phyloP scores from a whole-genome alignment of 2,797 vertebrate genomes.

The Pteropus rufus region DNA sequence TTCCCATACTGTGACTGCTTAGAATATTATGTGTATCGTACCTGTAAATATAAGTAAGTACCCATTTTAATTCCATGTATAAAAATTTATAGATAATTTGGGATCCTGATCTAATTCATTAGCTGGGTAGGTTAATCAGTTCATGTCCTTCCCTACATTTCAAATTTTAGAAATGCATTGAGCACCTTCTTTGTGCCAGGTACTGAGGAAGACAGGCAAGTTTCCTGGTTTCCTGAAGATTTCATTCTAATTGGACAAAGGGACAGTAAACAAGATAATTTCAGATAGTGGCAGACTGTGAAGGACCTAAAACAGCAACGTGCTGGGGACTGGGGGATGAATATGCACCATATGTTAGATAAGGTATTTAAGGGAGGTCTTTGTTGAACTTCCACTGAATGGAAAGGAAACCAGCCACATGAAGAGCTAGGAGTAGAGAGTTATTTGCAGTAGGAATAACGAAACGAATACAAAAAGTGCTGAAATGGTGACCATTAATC shows the following conservation, averaged over 20 bases:
- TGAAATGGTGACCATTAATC: not conserved
- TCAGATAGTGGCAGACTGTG: not conserved
- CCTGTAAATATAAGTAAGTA: not conserved
- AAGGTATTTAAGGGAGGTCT: not conserved
- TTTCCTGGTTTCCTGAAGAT: not conserved
- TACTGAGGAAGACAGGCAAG: not conserved
- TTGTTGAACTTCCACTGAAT: not conserved
- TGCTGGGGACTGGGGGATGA: not conserved
- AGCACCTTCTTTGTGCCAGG: not conserved
- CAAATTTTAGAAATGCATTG: not conserved
- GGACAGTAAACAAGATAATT: not conserved
- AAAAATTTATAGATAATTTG: not conserved
- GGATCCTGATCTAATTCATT: not conserved
- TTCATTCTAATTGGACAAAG: not conserved
- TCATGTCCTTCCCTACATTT: not conserved
- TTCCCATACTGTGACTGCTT: not conserved
- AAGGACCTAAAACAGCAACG: not conserved
- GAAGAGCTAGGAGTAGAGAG: not conserved
- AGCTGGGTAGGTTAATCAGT: not conserved
- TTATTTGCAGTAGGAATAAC: not conserved
- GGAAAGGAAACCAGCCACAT: not conserved
- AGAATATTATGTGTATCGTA: not conserved
- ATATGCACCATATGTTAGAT: not conserved
- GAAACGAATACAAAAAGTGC: not conserved
- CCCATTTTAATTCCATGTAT: not conserved